phyloP scores from a whole-genome alignment of 2,797 vertebrate genomes.

The Lepus oiostolus region DNA sequence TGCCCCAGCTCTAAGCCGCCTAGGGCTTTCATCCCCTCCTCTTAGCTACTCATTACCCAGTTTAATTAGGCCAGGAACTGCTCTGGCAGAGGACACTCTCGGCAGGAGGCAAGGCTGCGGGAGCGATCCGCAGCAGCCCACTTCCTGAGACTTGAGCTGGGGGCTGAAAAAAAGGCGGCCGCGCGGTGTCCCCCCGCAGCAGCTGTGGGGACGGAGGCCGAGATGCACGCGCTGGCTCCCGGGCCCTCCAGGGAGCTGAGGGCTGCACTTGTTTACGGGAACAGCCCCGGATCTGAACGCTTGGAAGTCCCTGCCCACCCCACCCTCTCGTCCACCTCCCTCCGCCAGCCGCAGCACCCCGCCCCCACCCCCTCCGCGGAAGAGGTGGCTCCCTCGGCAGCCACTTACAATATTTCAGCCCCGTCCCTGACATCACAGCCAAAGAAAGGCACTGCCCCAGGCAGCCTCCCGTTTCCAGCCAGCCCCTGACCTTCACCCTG shows the following conservation, averaged over 20 bases:
- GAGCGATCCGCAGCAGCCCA: constrained; percentile 55
- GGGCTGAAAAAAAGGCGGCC: constrained; percentile 42
- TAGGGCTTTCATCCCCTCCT: constrained; percentile 74
- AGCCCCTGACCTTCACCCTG: constrained; percentile 53
- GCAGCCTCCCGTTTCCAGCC: not conserved
- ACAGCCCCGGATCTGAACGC: constrained; percentile 53
- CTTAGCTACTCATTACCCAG: constrained; percentile 81
- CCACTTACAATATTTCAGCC: not conserved
- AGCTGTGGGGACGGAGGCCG: constrained; percentile 61
- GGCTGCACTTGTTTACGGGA: constrained; percentile 69
- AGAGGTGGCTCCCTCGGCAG: not conserved
- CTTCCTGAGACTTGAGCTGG: constrained; percentile 75
- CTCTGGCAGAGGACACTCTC: constrained; percentile 59
- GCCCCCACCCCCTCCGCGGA: not conserved
- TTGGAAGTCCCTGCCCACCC: constrained; percentile 28
- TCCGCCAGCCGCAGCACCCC: not conserved
- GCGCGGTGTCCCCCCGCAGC: not conserved
- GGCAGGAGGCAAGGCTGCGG: constrained; percentile 64
- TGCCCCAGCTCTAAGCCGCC: constrained; percentile 65
- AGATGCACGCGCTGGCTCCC: constrained; percentile 38
- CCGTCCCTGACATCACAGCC: not conserved
- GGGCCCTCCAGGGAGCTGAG: constrained; percentile 64
- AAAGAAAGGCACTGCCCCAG: not conserved
- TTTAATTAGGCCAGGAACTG: constrained; percentile 82
- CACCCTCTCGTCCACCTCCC: not conserved